Evolutionary conservation across 2,797 vertebrate species (phyloP), one percentile per base, ranked within the genome.

Genomic region (Sphenopsis melanotis): DNA sequence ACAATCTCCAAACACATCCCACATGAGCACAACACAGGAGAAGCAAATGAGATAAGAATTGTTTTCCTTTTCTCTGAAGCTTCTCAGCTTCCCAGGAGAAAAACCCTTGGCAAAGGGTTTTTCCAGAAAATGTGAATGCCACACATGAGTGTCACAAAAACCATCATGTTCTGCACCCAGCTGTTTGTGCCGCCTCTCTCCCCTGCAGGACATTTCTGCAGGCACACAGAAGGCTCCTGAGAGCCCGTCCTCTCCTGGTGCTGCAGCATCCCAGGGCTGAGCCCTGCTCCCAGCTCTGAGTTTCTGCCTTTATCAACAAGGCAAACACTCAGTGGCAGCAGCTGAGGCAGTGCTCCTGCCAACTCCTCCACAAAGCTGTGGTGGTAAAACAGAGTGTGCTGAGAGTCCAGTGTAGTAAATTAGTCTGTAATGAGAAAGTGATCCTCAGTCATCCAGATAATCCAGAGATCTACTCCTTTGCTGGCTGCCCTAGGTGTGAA

Each of bases 401-500:
- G 65, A 65, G 59, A 93, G 57, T 71, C 55, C 65, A 79, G 66
- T 39, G 65, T 1, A 79, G 81, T 85, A 93, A 92, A 97, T 94
- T 74, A 86, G 70, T 27, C 87, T 75, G 42, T 92, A 93, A 95
- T 44, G 66, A 95, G 87, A 70, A 95, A 93, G 85, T 32, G 39
- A 80, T 83, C 92, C 88, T 65, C 79, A 90, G 75, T 37, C 84
- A 95, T 42, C 24, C 64, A 71, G 36, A 82, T 63, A 94, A 96
- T 84, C 84, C 77, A 82, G 74, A 57, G 39, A 88, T 83, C 53
- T 41, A 61, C 34, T 55, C 61, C 76, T 93, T 34, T 77, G 63
- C 76, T 70, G 37, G 16, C 63, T 84, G 42, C 14, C 41, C 17
- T 15, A 16, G 46, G 32, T 27, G 39, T 34, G n/a, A 64, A 52